Conservation (phyloP, 2,888 invertebrate genomes). For the Hemistola chrysoprasaria region DNA sequence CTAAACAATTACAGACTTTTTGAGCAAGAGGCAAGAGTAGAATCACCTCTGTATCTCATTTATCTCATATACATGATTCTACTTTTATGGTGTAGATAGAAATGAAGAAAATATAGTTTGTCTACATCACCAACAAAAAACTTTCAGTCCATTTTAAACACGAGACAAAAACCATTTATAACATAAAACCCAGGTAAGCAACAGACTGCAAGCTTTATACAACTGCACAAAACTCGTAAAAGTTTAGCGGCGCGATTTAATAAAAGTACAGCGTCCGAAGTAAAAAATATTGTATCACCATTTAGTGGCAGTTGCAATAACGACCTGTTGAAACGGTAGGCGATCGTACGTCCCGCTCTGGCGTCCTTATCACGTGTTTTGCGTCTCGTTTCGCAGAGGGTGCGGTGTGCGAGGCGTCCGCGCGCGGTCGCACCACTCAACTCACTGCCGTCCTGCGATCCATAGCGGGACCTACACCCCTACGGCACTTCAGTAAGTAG, state of each 20-base stretch:
- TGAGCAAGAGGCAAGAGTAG: no score
- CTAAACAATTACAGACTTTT: no score
- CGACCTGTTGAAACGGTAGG: slow-evolving; percentile 76
- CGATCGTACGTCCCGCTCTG: slow-evolving; percentile 59
- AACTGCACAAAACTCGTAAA: slow-evolving; percentile 49
- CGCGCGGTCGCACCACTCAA: slow-evolving; percentile 64
- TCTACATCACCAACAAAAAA: no score
- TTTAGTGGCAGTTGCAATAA: slow-evolving; percentile 74
- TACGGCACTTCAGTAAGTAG: slow-evolving; percentile 65
- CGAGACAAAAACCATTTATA: slow-evolving; percentile 33
- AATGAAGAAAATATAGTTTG: no score
- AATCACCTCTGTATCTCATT: no score
- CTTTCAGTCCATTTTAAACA: slow-evolving; percentile 13
- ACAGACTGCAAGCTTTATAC: slow-evolving; percentile 32
- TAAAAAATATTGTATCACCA: slow-evolving; percentile 72
- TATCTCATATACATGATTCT: no score
- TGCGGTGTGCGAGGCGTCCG: slow-evolving; percentile 59
- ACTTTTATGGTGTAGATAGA: no score
- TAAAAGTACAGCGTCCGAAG: slow-evolving; percentile 50
- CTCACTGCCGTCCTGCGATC: slow-evolving; percentile 71
- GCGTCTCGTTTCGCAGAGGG: slow-evolving; percentile 51
- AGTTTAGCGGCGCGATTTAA: slow-evolving; percentile 53
- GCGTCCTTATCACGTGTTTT: slow-evolving; percentile 44
- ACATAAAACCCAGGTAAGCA: slow-evolving; percentile 33
- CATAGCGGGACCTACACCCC: slow-evolving; percentile 65